Evolutionary conservation across 2,888 invertebrate species (phyloP), one percentile per base, ranked within the genome.

Genomic region (Scaptomyza tumidula): DNA sequence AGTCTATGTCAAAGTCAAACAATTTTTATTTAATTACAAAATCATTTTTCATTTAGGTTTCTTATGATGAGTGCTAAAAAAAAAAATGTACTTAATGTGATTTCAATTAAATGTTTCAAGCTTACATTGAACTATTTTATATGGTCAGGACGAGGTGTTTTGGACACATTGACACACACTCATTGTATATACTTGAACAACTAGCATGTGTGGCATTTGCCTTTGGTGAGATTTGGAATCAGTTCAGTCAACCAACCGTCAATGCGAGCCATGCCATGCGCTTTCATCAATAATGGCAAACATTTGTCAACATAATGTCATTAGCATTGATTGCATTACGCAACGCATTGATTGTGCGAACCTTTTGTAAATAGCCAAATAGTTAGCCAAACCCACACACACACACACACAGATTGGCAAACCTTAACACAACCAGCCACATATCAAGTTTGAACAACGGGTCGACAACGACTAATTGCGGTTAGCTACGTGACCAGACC

Each of bases 241-340:
- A 60, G 37, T 54, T 57, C 73, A 74, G 41, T 67, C 60, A 71
- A 67, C 54, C 71, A 66, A 33, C 31, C 48, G 60, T 37, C 58
- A 19, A 37, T 49, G 24, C 48, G 16, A 39, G 19, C 68, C 46
- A 37, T 43, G 19, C 68, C 46, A 31, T 43, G 78, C 75, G 76
- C 72, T 80, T 78, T 81, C 85, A 86, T 88, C 86, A 86, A 88
- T 86, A 87, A 88, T 88, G 73, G 78, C 78, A 80, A 85, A 84
- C 87, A 86, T 88, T 87, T 86, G 87, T 85, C 87, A 85, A 81
- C 82, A 87, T 85, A 88, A 88, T 88, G 87, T 85, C 88, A 88
- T 88, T 88, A 84, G 78, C 88, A 88, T 86, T 86, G 85, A 86
- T 86, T 86, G 86, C 84, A 84, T 78, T 86, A 78, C 71, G 74